Evolutionary conservation across 2,797 vertebrate genomes (phyloP), one percentile per base, ranked within the genome.

Genomic region (Mionectes olivaceus): DNA sequence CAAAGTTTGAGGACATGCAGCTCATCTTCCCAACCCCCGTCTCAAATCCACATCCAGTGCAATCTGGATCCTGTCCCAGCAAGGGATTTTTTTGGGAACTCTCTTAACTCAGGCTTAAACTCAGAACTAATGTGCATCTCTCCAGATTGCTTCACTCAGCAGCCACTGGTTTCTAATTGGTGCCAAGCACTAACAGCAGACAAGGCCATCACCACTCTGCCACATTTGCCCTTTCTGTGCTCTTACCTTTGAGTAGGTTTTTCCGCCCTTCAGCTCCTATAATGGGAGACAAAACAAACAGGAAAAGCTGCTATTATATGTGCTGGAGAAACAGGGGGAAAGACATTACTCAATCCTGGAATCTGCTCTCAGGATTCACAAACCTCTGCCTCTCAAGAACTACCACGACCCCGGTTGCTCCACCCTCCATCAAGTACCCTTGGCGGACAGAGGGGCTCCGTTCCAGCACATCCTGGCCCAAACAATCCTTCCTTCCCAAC

Each of bases 251-350:
- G 98, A 98, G 93, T 98, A 99, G 4, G 99, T 96, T 97, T 99
- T 99, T 96, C 99, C 99, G 93, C 99, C 99, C 98, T 99, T 99
- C 95, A 99, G 98, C 97, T 99, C 99, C 99, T 99, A 97, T 94
- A 97, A 97, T 46, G 89, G 96, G 98, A 98, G 98, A 98, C 87
- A 96, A 94, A 95, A 91, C 97, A 98, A 87, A 97, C 93, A 97
- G 89, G 50, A 94, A 98, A 93, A 97, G 78, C 19, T 94, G 52
- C 52, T 83, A 74, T 88, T 78, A 87, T 27, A 43, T 23, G 80
- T 77, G 95, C 83, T 63, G 57, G 50, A 61, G 84, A 71, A 96
- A 83, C 61, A 71, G 25, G 22, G 83, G 47, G 41, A 65, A 87
- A 70, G 64, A 46, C 83, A 69, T 77, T 89, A 74, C 11, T 89